Percentiles rank a stretch among this genome's conserved stretches.
Evolutionary conservation across 2,797 vertebrate genomes (phyloP).

Genomic region (Gymnoscopelus microlampas): DNA sequence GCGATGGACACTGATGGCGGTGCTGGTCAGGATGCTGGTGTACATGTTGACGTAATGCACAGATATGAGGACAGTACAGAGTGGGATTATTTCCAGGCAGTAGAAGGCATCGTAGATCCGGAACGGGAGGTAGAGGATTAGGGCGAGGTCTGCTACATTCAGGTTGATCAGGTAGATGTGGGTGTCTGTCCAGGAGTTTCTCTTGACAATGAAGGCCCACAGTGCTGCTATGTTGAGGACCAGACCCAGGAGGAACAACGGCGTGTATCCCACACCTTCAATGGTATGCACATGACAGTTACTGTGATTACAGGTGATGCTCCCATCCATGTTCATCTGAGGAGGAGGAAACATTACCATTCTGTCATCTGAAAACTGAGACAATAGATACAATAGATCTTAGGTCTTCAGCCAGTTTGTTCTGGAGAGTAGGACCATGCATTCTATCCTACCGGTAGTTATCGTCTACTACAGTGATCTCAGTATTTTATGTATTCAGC

Average conservation of each 20-base stretch:
- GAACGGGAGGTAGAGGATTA: slow-evolving; percentile 84
- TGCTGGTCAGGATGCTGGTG: slow-evolving; percentile 73
- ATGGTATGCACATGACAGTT: rapidly evolving
- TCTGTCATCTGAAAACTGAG: no score
- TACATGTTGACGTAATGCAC: slow-evolving; percentile 80
- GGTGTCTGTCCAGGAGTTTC: slow-evolving; percentile 69
- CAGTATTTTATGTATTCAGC: no score
- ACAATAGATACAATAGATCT: no score
- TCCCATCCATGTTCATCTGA: no score
- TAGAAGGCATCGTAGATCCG: slow-evolving; percentile 63
- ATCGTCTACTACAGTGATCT: no score
- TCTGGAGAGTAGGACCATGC: no score
- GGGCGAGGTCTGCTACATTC: slow-evolving; percentile 63
- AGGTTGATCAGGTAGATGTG: slow-evolving; percentile 81
- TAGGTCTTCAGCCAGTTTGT: no score
- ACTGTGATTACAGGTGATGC: rapidly evolving
- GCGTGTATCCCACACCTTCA: slow-evolving; percentile 52
- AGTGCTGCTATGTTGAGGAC: slow-evolving; percentile 67
- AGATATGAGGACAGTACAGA: slow-evolving; percentile 70
- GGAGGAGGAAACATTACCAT: no score
- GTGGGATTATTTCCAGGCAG: rapidly evolving
- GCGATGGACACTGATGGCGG: slow-evolving; percentile 76
- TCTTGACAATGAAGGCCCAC: slow-evolving; percentile 50
- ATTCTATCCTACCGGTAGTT: no score
- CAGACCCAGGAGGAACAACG: slow-evolving; percentile 69